Conservation (phyloP, 92 coral and sea anemone species). For the Palythoa grandis region DNA sequence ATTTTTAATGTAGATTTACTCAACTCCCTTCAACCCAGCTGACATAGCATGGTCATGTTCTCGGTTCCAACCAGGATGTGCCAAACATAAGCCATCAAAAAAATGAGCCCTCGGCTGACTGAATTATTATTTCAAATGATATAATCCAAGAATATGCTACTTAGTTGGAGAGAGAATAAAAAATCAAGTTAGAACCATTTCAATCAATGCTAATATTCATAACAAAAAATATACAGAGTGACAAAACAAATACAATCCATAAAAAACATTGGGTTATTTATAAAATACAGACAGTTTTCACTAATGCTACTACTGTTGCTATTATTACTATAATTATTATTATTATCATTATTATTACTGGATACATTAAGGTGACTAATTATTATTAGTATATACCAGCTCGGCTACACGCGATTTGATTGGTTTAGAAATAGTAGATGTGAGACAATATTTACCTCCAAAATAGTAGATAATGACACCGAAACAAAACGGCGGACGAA, state of each 20-base stretch:
- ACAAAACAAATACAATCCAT: not conserved
- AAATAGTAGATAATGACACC: no score
- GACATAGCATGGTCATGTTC: constrained; percentile 79
- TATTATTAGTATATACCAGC: no score
- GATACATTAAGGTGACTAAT: no score
- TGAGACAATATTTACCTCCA: no score
- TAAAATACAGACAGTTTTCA: no score
- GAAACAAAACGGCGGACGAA: no score
- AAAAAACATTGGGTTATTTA: not conserved
- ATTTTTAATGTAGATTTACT: constrained; percentile 28
- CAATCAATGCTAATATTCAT: not conserved
- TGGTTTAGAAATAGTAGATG: no score
- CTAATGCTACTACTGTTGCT: no score
- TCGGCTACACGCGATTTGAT: no score
- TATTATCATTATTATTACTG: no score
- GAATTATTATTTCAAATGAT: constrained; percentile 19
- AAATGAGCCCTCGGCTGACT: constrained; percentile 43
- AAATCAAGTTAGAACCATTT: constrained; percentile 40
- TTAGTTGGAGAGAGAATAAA: constrained; percentile 36
- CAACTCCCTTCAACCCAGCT: constrained; percentile 76
- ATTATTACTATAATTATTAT: no score
- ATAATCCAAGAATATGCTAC: constrained; percentile 43
- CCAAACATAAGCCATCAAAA: constrained; percentile 41
- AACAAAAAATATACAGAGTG: not conserved
- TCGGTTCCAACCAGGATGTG: constrained; percentile 66